These are phyloP conservation scores for Maniola jurtina DNA, from an alignment of 1,140 invertebrate species.

Conservation along the genomic window DNA sequence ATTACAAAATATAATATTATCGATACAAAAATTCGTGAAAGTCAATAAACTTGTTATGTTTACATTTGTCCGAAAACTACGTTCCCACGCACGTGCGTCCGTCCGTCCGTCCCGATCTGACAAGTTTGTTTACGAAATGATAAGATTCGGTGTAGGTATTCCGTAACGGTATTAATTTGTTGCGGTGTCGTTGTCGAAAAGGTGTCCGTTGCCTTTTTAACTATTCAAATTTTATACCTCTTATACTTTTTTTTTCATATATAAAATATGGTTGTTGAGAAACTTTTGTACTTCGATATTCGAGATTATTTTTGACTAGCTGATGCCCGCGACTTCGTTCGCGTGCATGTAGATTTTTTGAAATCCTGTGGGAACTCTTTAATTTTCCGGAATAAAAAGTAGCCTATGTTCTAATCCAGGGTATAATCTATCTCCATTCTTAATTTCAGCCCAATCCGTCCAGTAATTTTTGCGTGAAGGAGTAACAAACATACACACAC, in stretches of 20 bases:
- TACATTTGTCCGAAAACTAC: slow-evolving; percentile 15
- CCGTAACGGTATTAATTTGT: slow-evolving; percentile 22
- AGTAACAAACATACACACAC: too few relatives aligned
- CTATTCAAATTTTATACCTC: slow-evolving; percentile 11
- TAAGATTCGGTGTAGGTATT: slow-evolving; percentile 22
- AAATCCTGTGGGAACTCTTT: too few relatives aligned
- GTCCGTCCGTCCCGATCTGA: slow-evolving; percentile 16
- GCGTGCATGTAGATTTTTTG: too few relatives aligned
- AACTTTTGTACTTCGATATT: background rate
- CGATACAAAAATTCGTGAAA: slow-evolving; percentile 16
- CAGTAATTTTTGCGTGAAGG: too few relatives aligned
- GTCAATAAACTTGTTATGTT: slow-evolving; percentile 28
- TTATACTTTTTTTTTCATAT: slow-evolving; percentile 4
- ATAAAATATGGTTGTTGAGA: background rate
- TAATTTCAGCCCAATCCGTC: too few relatives aligned
- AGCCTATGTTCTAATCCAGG: too few relatives aligned
- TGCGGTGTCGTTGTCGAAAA: slow-evolving; percentile 3
- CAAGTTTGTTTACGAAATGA: slow-evolving; percentile 24
- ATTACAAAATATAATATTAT: background rate
- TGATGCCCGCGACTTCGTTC: too few relatives aligned
- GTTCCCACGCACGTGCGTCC: slow-evolving; percentile 29
- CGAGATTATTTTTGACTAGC: too few relatives aligned
- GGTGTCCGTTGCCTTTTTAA: slow-evolving; percentile 7
- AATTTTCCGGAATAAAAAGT: too few relatives aligned
- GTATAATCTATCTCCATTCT: too few relatives aligned